Conservation (phyloP, 2,888 invertebrate species). For the Bhutanitis thaidina region DNA sequence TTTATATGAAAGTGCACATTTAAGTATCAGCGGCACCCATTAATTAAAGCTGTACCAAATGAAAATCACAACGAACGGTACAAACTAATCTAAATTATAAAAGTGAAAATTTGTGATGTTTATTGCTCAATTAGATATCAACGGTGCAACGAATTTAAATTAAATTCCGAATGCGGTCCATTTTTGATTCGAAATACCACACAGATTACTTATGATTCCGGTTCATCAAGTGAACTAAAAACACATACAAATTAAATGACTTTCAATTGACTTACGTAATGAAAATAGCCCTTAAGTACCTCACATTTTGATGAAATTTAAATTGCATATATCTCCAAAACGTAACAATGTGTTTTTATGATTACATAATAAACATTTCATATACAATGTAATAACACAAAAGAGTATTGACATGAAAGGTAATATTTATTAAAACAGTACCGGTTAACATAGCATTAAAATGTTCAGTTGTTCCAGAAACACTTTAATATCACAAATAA, state of each 20-base stretch:
- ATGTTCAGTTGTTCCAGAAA: slow-evolving; percentile 32
- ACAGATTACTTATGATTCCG: slow-evolving; percentile 11
- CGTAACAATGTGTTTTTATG: no score
- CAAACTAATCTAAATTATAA: slow-evolving; percentile 4
- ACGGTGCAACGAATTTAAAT: slow-evolving; percentile 4
- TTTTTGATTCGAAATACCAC: slow-evolving; percentile 3
- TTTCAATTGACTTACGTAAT: slow-evolving; percentile 7
- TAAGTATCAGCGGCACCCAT: neutral
- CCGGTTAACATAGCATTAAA: slow-evolving; percentile 15
- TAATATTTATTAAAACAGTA: slow-evolving; percentile 13
- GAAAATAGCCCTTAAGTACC: neutral
- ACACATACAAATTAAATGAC: slow-evolving; percentile 2
- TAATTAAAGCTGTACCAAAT: neutral
- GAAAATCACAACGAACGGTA: neutral
- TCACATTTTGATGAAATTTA: neutral
- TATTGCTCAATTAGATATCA: slow-evolving; percentile 17
- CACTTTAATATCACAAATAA: slow-evolving; percentile 33
- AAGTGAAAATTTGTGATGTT: slow-evolving; percentile 19
- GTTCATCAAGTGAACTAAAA: slow-evolving; percentile 9
- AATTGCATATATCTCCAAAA: no score
- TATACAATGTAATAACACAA: no score
- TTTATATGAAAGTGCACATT: neutral
- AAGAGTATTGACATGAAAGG: no score
- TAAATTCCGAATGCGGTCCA: slow-evolving; percentile 2
- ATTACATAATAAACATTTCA: no score